Percentiles rank a stretch among this genome's conserved stretches.
These are phyloP conservation scores for Harpalus rubripes DNA, from an alignment of 2,888 invertebrate genomes.

Conservation along the genomic window DNA sequence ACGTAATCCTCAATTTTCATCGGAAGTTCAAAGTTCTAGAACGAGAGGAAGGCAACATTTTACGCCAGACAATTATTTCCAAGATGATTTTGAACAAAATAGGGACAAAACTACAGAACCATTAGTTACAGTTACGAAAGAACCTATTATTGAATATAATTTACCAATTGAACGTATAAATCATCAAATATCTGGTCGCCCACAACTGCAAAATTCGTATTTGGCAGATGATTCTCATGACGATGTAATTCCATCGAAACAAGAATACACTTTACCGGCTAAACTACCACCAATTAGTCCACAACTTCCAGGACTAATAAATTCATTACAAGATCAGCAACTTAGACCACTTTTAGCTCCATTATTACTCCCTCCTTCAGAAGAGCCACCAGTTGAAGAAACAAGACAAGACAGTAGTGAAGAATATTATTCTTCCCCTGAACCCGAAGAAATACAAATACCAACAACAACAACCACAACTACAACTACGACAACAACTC, in stretches of 20 bases:
- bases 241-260: constrained; percentile 22
- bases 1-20: constrained; percentile 69
- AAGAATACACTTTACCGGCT: constrained; percentile 77
- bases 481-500: constrained; percentile 73
- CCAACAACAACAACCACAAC: constrained; percentile 67
- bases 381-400: constrained; percentile 58
- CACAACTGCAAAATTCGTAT: neutral
- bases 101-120: constrained; percentile 31
- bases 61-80: constrained; percentile 74
- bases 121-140: constrained; percentile 46
- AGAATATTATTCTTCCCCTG: constrained; percentile 42
- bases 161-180: constrained; percentile 19
- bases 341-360: constrained; percentile 74
- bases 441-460: constrained; percentile 68
- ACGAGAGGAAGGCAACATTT: constrained; percentile 58
- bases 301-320: constrained; percentile 81
- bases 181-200: neutral
- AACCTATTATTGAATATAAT: constrained; percentile 55
- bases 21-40: constrained; percentile 70
- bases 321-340: constrained; percentile 80
- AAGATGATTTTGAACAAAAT: constrained; percentile 68
- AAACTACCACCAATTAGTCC: constrained; percentile 81
- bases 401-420: constrained; percentile 1
- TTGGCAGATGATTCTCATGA: constrained; percentile 6
- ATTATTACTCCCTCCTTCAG: constrained; percentile 73